These are phyloP conservation scores for Dermolepida albohirtum DNA, from an alignment of 2,888 invertebrate species.

Conservation along the genomic window DNA sequence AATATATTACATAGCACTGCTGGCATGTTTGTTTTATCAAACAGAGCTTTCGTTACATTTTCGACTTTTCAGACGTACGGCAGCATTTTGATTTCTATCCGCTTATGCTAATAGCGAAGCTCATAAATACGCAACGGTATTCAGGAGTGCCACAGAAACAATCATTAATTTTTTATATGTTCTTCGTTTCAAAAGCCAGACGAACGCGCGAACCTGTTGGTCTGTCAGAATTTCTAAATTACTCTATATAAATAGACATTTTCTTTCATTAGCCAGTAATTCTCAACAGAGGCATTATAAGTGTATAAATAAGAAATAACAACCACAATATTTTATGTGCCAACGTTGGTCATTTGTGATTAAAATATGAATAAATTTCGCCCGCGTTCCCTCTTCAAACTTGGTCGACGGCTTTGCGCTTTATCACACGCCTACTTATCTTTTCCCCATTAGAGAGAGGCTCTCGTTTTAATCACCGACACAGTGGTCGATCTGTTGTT, in stretches of 20 bases:
- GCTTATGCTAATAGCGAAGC: constrained; percentile 5
- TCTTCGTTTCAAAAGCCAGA: too few species aligned
- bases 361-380: constrained; percentile 16
- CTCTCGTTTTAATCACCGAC: too few species aligned
- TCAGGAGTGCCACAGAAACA: neutral
- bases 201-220: too few species aligned
- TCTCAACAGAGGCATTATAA: too few species aligned
- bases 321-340: neutral
- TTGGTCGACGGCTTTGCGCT: neutral
- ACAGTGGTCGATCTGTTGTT: too few species aligned
- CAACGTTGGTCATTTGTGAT: neutral
- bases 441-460: neutral
- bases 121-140: constrained; percentile 1
- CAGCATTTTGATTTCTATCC: constrained; percentile 1
- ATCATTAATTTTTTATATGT: neutral
- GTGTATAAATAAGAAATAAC: neutral
- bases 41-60: too few species aligned
- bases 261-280: too few species aligned
- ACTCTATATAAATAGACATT: too few species aligned
- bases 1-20: too few species aligned
- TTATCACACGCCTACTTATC: constrained; percentile 1
- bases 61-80: too few species aligned
- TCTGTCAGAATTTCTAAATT: too few species aligned
- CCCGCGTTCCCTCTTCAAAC: neutral
- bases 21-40: too few species aligned